Percentiles rank a stretch among this genome's conserved stretches.
These are phyloP conservation scores for Tenthredo notha DNA, from an alignment of 2,888 invertebrate species.

Conservation along the genomic window DNA sequence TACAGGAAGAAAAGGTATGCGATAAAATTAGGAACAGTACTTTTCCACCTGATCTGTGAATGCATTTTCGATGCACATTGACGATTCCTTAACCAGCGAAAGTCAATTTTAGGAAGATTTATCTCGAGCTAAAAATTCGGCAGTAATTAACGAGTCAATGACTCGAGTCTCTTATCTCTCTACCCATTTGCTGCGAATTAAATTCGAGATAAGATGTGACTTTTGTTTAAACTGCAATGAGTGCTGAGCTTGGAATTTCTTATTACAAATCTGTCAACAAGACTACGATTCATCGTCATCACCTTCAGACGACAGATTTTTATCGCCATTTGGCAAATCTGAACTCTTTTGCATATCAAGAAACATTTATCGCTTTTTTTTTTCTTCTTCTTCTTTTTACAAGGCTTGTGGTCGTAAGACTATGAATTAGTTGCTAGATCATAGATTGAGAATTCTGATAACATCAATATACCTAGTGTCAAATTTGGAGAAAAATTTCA, in stretches of 20 bases:
- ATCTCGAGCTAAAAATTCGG: neutral
- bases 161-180: neutral
- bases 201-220: neutral
- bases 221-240: neutral
- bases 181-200: neutral
- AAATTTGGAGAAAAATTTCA: neutral
- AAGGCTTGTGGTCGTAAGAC: no score
- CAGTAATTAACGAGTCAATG: neutral
- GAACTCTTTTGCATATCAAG: neutral
- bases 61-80: no score
- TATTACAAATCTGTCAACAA: neutral
- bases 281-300: neutral
- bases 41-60: neutral
- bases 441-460: no score
- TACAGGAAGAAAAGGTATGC: conserved; percentile 83
- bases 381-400: no score
- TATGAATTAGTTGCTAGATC: no score
- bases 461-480: neutral
- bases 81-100: neutral
- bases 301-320: neutral
- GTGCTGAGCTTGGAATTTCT: neutral
- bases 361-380: no score
- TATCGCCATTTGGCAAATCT: neutral
- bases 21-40: neutral
- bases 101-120: neutral